Evolutionary conservation across 2,113 vertebrate genomes (phyloP).

Genomic region (Pseudorasbora parva): DNA sequence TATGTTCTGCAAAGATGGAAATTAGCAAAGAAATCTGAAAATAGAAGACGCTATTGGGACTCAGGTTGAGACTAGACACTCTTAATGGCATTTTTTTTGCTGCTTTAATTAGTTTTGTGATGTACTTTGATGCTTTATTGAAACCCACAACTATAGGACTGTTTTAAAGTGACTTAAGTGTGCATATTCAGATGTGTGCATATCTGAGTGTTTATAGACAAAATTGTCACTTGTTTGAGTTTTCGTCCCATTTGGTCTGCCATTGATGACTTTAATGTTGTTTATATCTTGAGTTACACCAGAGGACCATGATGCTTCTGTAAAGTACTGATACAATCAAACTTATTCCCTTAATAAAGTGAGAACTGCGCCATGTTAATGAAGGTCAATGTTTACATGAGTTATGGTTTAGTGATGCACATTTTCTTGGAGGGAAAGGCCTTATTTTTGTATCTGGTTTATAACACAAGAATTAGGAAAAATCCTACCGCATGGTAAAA

Average conservation of each 20-base stretch:
- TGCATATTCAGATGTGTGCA: constrained; percentile 29
- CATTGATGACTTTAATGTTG: not conserved
- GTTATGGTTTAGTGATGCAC: constrained; percentile 19
- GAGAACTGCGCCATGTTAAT: not conserved
- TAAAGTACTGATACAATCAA: not conserved
- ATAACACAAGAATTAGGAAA: not conserved
- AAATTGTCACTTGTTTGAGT: not conserved
- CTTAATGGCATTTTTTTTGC: constrained; percentile 13
- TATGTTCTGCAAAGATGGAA: not conserved
- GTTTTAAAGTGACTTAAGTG: not conserved
- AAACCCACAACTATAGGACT: not conserved
- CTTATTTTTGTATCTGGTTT: not conserved
- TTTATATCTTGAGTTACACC: constrained; percentile 1
- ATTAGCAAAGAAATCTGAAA: not conserved
- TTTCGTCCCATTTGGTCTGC: not conserved
- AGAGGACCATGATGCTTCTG: not conserved
- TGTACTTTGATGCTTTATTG: not conserved
- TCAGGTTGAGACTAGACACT: constrained; percentile 21
- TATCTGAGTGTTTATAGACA: not conserved
- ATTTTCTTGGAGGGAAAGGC: constrained; percentile 15
- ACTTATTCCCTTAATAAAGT: not conserved
- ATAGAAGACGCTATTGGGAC: not conserved
- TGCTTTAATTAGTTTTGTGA: not conserved
- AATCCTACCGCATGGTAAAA: not conserved
- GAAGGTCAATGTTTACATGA: constrained; percentile 51